Base-by-base conservation (phyloP, 2,113 vertebrate species). In the Laticauda colubrina region DNA sequence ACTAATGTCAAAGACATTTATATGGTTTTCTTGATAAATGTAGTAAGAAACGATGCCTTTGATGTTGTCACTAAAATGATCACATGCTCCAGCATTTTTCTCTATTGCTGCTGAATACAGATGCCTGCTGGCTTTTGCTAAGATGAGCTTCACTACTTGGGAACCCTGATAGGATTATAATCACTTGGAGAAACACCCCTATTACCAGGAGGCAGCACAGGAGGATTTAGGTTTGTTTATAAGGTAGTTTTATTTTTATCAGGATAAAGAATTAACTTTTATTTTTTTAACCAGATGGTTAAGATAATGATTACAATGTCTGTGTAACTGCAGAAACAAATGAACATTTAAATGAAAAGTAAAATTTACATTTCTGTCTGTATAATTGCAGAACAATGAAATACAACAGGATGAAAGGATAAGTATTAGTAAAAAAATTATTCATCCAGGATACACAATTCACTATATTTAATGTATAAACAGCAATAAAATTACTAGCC, bases 401-500 rank as follows among this genome's bases (percentile, higher is more conserved):
- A 81, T 43, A 10, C 34, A 81, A 21, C 15, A 43, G 18, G 18
- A 81, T 81, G 18, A 81, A 43, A 81, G 75, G 34, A 39, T 81
- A 81, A 15, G n/a, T 15, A 20, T 21, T 81, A 81, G 75, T 81
- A 43, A 81, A 81, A 81, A 81, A 39, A 4, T 15, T 81, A 20
- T 39, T 81, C 18, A 43, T 34, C 14, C 69, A 75, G 69, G 69
- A 75, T 89, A 89, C 24, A 29, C n/a, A 48, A 15, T 15, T 20
- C 9, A 57, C 1, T 7, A 53, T 4, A n/a, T 90, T 93, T 48
- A 61, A 51, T 85, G n/a, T 88, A 69, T 56, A 89, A 89, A 57
- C 56, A 93, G 81, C 29, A 92, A 24, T 54, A 18, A 86, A 93
- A 56, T 91, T 94, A 10, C n/a, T 93, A 86, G 92, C n/a, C 53